These are phyloP conservation scores for Cynocephalus volans DNA, from an alignment of 2,113 vertebrate genomes.

Conservation along the genomic window DNA sequence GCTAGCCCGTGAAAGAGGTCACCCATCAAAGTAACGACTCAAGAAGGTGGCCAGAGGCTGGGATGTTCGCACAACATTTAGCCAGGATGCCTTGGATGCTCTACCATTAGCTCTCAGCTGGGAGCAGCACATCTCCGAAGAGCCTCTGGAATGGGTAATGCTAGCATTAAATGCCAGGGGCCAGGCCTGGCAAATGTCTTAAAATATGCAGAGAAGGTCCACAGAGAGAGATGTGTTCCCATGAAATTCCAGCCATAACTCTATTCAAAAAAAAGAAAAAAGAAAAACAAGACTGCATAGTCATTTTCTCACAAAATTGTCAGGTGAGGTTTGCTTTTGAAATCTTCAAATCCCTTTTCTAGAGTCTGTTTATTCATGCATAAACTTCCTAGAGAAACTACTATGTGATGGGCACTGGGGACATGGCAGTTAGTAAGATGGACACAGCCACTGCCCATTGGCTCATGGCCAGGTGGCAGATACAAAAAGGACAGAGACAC, in stretches of 20 bases:
- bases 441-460: neutral
- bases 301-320: neutral
- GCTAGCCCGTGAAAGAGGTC: too few species aligned
- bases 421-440: neutral
- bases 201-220: neutral
- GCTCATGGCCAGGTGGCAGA: too few species aligned
- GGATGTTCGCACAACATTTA: neutral
- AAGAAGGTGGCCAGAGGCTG: neutral
- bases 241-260: neutral
- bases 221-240: too few species aligned
- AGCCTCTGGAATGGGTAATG: neutral
- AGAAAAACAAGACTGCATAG: neutral
- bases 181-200: neutral
- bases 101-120: neutral
- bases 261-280: neutral
- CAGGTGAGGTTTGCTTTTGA: constrained; percentile 9
- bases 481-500: neutral
- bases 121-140: neutral
- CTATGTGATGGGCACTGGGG: neutral
- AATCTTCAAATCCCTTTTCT: neutral
- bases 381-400: neutral
- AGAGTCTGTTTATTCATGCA: neutral
- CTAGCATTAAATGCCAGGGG: neutral
- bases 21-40: neutral
- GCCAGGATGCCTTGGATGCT: accelerated